These are phyloP conservation scores for Steinernema carpocapsae DNA, from an alignment of 2,888 invertebrate genomes.

Conservation along the genomic window DNA sequence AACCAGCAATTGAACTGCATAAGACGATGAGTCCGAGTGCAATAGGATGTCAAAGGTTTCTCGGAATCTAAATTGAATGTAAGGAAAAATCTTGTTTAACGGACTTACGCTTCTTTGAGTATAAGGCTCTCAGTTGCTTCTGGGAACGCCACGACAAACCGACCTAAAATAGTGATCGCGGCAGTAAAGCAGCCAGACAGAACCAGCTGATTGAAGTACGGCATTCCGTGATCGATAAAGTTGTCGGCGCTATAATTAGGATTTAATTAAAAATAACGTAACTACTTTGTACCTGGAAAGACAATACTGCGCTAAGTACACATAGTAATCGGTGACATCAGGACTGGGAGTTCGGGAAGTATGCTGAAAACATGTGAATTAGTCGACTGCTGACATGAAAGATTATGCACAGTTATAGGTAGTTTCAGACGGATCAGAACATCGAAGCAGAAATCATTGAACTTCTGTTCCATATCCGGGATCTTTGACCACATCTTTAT, in stretches of 20 bases:
- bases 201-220: slow-evolving; percentile 47
- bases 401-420: slow-evolving; percentile 43
- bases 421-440: slow-evolving; percentile 65
- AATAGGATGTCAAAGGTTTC: slow-evolving; percentile 58
- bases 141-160: slow-evolving; percentile 43
- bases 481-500: slow-evolving; percentile 63
- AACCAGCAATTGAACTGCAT: slow-evolving; percentile 61
- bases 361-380: slow-evolving; percentile 28
- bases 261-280: background rate
- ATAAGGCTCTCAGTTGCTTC: slow-evolving; percentile 40
- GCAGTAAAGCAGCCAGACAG: slow-evolving; percentile 46
- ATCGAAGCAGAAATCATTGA: slow-evolving; percentile 68
- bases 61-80: slow-evolving; percentile 53
- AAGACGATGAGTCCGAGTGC: slow-evolving; percentile 62
- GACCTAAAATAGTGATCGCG: slow-evolving; percentile 45
- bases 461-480: slow-evolving; percentile 63
- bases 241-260: slow-evolving; percentile 42
- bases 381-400: background rate
- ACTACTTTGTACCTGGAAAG: slow-evolving; percentile 48
- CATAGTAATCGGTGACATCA: slow-evolving; percentile 63
- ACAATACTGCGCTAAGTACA: slow-evolving; percentile 56
- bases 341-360: background rate
- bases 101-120: slow-evolving; percentile 40
- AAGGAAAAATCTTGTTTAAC: background rate
- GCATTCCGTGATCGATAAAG: slow-evolving; percentile 48